These are phyloP conservation scores for Eupithecia exiguata DNA, from an alignment of 2,888 invertebrate species.

Conservation along the genomic window DNA sequence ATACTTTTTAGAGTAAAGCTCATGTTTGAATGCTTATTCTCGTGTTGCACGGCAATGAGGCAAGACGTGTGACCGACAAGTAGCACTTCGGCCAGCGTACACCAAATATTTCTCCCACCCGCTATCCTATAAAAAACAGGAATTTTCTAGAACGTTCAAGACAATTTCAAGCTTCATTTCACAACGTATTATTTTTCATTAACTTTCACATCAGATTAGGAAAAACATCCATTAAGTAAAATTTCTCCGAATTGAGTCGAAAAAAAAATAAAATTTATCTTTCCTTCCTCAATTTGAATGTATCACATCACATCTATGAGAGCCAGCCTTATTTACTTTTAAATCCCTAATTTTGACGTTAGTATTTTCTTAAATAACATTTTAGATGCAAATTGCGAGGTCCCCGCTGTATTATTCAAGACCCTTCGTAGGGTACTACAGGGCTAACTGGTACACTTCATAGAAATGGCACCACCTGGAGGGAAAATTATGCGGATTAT, in stretches of 20 bases:
- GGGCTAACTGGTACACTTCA: slow-evolving; percentile 15
- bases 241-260: slow-evolving; percentile 17
- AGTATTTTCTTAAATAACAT: slow-evolving; percentile 42
- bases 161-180: neutral
- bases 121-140: too few relatives aligned
- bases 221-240: neutral
- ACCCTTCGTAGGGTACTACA: slow-evolving; percentile 14
- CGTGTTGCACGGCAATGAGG: too few relatives aligned
- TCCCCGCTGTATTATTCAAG: slow-evolving; percentile 26
- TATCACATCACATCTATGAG: slow-evolving; percentile 23
- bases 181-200: neutral
- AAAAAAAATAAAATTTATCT: slow-evolving; percentile 30
- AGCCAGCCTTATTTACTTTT: slow-evolving; percentile 40
- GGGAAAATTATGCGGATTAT: neutral
- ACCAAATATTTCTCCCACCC: too few relatives aligned
- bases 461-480: slow-evolving; percentile 15
- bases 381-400: slow-evolving; percentile 40
- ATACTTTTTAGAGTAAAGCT: too few relatives aligned
- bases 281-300: slow-evolving; percentile 6
- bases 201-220: neutral
- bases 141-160: neutral
- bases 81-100: too few relatives aligned
- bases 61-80: too few relatives aligned
- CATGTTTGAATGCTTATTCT: too few relatives aligned
- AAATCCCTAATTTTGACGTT: slow-evolving; percentile 38